A percentile compares a stretch with the other conserved stretches of the same genome.
Conservation (phyloP, 2,888 invertebrate species). For the Xanthorhoe designata region DNA sequence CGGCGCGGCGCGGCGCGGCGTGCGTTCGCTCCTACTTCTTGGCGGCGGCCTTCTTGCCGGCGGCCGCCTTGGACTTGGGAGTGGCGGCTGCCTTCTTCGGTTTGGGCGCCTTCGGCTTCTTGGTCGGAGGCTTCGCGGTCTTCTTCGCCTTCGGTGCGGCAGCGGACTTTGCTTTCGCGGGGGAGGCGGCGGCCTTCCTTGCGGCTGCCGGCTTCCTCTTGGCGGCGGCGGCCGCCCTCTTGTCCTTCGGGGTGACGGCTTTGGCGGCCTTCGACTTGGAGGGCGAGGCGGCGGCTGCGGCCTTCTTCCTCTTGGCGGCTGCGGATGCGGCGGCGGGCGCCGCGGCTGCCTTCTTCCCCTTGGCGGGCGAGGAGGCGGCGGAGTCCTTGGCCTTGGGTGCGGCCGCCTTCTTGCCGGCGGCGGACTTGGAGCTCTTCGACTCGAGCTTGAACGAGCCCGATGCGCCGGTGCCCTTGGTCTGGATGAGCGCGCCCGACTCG, state of each 20-base stretch:
- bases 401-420: conserved; percentile 18
- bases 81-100: conserved; percentile 47
- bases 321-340: not conserved
- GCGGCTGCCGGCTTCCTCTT: conserved; percentile 39
- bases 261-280: conserved; percentile 44
- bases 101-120: conserved; percentile 64
- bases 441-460: conserved; percentile 52
- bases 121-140: conserved; percentile 56
- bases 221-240: conserved; percentile 45
- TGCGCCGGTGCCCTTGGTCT: conserved; percentile 84
- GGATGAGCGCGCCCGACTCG: conserved; percentile 76
- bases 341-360: not conserved
- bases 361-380: conserved; percentile 41
- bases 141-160: conserved; percentile 56
- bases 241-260: conserved; percentile 17
- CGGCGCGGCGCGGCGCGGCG: not conserved
- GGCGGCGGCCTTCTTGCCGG: conserved; percentile 56
- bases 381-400: not conserved
- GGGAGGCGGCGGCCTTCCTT: conserved; percentile 13
- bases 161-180: conserved; percentile 36
- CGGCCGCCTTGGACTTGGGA: conserved; percentile 23
- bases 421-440: conserved; percentile 22
- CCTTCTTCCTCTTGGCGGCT: conserved; percentile 39
- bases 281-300: conserved; percentile 44
- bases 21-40: conserved; percentile 43